Conservation (phyloP, 2,888 invertebrate species). For the Cerastis rubricosa region DNA sequence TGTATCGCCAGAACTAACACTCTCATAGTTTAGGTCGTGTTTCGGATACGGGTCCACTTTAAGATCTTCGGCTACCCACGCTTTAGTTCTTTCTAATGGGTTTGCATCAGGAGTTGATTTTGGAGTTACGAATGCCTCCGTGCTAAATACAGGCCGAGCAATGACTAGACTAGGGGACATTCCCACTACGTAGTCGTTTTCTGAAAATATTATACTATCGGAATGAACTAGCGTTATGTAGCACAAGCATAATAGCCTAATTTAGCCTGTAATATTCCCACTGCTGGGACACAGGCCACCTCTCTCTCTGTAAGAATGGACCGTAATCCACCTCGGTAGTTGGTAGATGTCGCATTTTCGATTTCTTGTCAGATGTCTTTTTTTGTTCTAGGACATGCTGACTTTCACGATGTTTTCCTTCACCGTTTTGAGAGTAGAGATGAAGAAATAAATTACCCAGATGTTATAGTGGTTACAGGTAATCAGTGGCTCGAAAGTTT, state of each 20-base stretch:
- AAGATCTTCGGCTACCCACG: constrained; percentile 77
- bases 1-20: constrained; percentile 70
- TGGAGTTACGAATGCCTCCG: constrained; percentile 39
- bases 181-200: constrained; percentile 64
- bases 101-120: constrained; percentile 56
- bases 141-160: constrained; percentile 47
- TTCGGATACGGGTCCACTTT: constrained; percentile 67
- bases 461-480: not conserved
- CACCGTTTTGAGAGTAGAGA: no score
- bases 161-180: constrained; percentile 63
- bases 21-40: constrained; percentile 60
- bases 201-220: constrained; percentile 54
- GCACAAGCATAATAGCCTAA: not conserved
- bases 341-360: no score
- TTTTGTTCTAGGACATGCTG: no score
- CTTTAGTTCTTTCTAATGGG: constrained; percentile 74
- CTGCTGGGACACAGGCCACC: not conserved
- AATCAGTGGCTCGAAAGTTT: not conserved
- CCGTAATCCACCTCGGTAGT: no score
- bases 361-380: no score
- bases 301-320: not conserved
- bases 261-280: not conserved
- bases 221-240: constrained; percentile 4
- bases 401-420: no score
- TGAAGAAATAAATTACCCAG: no score